A percentile compares a stretch with the other conserved stretches of the same genome.
phyloP scores from a whole-genome alignment of 1,140 invertebrate genomes.

The Fopius arisanus region DNA sequence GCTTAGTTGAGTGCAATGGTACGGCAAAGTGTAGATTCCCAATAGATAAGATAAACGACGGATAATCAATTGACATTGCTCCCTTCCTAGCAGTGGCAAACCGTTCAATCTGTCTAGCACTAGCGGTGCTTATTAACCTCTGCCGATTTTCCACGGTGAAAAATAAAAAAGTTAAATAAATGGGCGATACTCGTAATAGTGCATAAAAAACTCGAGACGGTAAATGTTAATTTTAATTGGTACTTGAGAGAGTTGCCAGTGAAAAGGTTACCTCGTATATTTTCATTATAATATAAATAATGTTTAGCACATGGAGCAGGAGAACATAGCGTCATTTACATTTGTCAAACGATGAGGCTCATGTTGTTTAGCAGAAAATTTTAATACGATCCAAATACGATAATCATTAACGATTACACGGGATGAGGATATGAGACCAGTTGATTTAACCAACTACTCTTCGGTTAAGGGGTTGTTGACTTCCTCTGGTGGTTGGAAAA shows the following conservation, averaged over 20 bases:
- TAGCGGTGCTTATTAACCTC: no score
- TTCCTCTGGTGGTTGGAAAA: conserved; percentile 40
- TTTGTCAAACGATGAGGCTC: background rate
- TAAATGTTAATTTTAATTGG: conserved; percentile 1
- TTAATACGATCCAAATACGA: conserved; percentile 9
- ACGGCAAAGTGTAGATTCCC: no score
- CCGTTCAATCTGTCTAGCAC: no score
- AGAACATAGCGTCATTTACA: background rate
- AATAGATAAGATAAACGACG: no score
- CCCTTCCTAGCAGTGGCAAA: no score
- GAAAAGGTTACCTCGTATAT: background rate
- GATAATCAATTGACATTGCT: no score
- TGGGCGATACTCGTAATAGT: background rate
- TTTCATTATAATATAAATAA: conserved; percentile 3
- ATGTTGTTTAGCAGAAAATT: background rate
- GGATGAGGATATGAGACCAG: conserved; percentile 8
- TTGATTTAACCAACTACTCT: background rate
- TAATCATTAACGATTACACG: conserved; percentile 13
- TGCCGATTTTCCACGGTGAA: no score
- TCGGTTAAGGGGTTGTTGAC: background rate
- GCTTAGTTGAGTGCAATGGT: no score
- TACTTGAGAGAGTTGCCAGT: background rate
- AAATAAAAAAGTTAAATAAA: background rate
- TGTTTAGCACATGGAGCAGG: background rate
- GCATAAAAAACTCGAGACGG: background rate